These are phyloP conservation scores for Parapsyche elsis DNA, from an alignment of 1,140 invertebrate species.

Conservation along the genomic window DNA sequence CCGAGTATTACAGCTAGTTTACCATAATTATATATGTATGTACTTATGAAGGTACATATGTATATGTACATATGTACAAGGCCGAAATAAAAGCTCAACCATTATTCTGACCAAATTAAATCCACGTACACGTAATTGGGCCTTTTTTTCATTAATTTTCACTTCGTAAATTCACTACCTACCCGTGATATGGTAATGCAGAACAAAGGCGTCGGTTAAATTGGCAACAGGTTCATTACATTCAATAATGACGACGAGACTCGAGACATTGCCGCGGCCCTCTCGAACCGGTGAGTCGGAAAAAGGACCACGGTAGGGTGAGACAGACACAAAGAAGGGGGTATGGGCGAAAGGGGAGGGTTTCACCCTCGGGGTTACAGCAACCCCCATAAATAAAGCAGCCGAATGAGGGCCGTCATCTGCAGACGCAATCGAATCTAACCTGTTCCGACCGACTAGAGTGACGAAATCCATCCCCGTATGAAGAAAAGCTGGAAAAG, in stretches of 20 bases:
- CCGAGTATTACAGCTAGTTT: no score
- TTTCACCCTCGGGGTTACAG: constrained; percentile 24
- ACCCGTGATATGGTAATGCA: no score
- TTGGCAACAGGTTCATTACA: constrained; percentile 26
- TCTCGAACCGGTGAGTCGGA: background rate
- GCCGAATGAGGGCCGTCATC: constrained; percentile 52
- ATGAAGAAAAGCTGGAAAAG: background rate
- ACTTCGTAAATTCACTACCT: background rate
- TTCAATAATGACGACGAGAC: constrained; percentile 19
- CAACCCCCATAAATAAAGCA: constrained; percentile 51
- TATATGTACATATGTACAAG: no score
- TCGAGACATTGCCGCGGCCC: constrained; percentile 4
- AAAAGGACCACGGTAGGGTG: background rate
- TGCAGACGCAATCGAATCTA: constrained; percentile 40
- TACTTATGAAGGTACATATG: no score
- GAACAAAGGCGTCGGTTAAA: background rate
- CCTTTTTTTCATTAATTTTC: background rate
- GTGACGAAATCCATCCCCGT: background rate
- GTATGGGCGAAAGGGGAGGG: background rate
- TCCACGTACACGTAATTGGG: background rate
- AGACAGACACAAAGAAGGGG: background rate
- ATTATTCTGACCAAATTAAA: background rate
- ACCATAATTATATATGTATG: no score
- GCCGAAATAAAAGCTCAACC: no score
- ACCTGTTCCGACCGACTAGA: background rate